Conservation (phyloP, 2,113 vertebrate species). For the Thryonomys swinderianus region DNA sequence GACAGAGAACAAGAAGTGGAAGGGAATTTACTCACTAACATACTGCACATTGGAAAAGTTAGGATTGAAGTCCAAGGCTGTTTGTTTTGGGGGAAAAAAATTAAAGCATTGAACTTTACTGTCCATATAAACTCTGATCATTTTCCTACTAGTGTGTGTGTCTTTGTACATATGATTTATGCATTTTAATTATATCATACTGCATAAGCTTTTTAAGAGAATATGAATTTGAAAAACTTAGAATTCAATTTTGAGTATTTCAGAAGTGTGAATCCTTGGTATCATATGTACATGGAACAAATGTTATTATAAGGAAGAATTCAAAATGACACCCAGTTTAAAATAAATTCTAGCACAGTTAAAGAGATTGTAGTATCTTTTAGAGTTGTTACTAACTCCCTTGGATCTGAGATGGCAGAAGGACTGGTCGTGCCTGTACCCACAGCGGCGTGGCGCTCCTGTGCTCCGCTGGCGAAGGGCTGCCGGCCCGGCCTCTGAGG, state of each 20-base stretch:
- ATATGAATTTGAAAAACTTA: background rate
- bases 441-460: rapidly evolving
- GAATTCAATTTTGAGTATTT: background rate
- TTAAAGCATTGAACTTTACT: background rate
- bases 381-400: background rate
- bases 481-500: background rate
- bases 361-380: background rate
- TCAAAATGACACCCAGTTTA: slow-evolving; percentile 11
- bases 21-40: background rate
- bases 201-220: slow-evolving; percentile 7
- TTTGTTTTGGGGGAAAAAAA: background rate
- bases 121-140: background rate
- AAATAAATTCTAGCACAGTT: background rate
- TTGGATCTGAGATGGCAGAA: background rate
- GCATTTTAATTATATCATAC: slow-evolving; percentile 20
- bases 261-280: background rate
- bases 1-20: background rate
- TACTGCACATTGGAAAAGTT: background rate
- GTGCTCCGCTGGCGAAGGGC: background rate
- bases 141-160: background rate
- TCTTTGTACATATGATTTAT: background rate
- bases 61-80: background rate
- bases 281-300: background rate
- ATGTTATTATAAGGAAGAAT: background rate
- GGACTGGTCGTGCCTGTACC: too few relatives aligned